phyloP scores from a whole-genome alignment of 2,113 vertebrate species.

The Coptodon rendalli region DNA sequence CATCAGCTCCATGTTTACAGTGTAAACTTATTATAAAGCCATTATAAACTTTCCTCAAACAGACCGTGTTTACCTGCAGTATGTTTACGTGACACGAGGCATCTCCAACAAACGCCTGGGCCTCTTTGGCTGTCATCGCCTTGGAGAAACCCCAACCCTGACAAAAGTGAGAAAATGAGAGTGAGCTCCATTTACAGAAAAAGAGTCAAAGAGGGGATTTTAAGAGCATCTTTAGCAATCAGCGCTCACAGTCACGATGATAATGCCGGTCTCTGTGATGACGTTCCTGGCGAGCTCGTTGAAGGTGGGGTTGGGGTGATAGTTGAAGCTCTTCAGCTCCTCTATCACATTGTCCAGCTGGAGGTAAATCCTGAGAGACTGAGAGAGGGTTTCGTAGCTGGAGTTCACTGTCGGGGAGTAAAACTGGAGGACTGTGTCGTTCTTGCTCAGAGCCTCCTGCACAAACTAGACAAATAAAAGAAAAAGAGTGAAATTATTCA shows the following conservation, averaged over 20 bases:
- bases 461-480: constrained; percentile 61
- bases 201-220: fast-evolving
- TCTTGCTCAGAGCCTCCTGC: constrained; percentile 35
- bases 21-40: neutral
- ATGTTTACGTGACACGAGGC: constrained; percentile 82
- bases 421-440: constrained; percentile 80
- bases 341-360: constrained; percentile 78
- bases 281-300: constrained; percentile 46
- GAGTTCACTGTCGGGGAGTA: constrained; percentile 74
- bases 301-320: constrained; percentile 83
- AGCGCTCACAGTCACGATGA: constrained; percentile 62
- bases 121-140: constrained; percentile 87
- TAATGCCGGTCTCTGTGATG: constrained; percentile 64
- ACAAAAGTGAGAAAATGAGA: neutral
- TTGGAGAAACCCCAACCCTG: constrained; percentile 88
- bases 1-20: neutral
- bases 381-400: constrained; percentile 53
- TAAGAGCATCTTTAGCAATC: neutral
- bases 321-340: constrained; percentile 77
- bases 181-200: neutral
- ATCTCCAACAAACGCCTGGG: constrained; percentile 85
- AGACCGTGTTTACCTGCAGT: constrained; percentile 61
- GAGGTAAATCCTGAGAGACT: constrained; percentile 69
- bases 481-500: neutral
- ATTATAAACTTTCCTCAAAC: neutral